Evolutionary conservation across 2,888 invertebrate genomes (phyloP).

Genomic region (Stenichneumon culpator): DNA sequence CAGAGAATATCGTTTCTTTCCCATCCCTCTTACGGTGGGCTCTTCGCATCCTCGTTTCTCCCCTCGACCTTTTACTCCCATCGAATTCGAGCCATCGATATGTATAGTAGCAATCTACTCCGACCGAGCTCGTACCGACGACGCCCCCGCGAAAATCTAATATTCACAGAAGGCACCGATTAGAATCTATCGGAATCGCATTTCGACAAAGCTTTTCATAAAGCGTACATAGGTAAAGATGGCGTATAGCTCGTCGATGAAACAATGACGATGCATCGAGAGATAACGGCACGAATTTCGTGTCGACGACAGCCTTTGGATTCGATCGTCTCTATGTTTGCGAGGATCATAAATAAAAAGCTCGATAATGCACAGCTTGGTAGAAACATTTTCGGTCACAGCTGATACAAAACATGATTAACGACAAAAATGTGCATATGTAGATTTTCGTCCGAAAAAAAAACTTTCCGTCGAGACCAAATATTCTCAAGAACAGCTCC

Average conservation of each 20-base stretch:
- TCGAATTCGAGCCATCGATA: slow-evolving; percentile 35
- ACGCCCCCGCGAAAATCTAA: slow-evolving; percentile 34
- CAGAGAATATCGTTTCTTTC: slow-evolving; percentile 45
- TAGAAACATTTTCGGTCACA: background rate
- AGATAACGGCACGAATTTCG: background rate
- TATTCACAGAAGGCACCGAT: slow-evolving; percentile 52
- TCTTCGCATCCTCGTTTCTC: slow-evolving; percentile 29
- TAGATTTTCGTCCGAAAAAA: too few relatives aligned
- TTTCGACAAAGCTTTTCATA: slow-evolving; percentile 50
- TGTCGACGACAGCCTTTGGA: background rate
- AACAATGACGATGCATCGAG: background rate
- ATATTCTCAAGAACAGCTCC: background rate
- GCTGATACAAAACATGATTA: background rate
- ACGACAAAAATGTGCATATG: background rate
- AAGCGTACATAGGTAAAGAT: slow-evolving; percentile 32
- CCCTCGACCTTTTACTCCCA: slow-evolving; percentile 50
- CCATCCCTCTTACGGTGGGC: slow-evolving; percentile 2
- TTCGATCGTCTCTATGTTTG: background rate
- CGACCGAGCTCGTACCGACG: slow-evolving; percentile 8
- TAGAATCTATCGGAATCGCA: slow-evolving; percentile 54
- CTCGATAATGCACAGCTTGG: background rate
- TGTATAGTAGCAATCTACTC: slow-evolving; percentile 16
- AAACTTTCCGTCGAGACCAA: background rate
- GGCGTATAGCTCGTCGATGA: slow-evolving; percentile 3
- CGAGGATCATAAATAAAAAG: background rate